These are phyloP conservation scores for Drosophila anomelani DNA, from an alignment of 2,888 invertebrate genomes.

Conservation along the genomic window DNA sequence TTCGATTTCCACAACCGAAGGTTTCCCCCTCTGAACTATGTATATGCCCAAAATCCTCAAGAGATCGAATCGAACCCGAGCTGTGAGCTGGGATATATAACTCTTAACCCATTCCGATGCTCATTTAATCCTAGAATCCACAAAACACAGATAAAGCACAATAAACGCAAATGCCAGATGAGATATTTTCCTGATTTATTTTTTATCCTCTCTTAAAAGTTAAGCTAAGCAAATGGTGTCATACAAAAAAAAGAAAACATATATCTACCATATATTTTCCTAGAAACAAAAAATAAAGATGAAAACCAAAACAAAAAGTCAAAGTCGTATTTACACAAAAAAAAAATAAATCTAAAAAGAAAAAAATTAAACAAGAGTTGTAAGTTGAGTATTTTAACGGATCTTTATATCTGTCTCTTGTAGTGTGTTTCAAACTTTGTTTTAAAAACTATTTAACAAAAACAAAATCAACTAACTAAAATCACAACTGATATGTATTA, in stretches of 20 bases:
- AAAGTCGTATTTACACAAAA: constrained; percentile 48
- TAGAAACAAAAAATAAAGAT: constrained; percentile 17
- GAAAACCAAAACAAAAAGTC: constrained; percentile 15
- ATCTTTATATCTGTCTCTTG: constrained; percentile 44
- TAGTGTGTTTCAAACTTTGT: constrained; percentile 44
- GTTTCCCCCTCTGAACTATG: constrained; percentile 31
- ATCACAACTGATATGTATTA: constrained; percentile 47
- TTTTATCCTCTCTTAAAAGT: constrained; percentile 26
- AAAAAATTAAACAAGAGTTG: constrained; percentile 33
- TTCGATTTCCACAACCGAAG: constrained; percentile 19
- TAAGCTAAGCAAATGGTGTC: constrained; percentile 37
- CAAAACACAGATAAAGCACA: constrained; percentile 35
- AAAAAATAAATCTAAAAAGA: neutral
- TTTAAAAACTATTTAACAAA: constrained; percentile 28
- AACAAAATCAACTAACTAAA: constrained; percentile 33
- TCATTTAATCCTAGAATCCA: constrained; percentile 1
- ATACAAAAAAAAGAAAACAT: constrained; percentile 21
- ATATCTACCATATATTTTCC: constrained; percentile 49
- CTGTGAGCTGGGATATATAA: constrained; percentile 20
- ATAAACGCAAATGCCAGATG: constrained; percentile 33
- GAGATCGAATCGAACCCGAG: constrained; percentile 13
- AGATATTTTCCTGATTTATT: constrained; percentile 44
- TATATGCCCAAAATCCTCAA: constrained; percentile 22
- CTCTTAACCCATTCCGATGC: constrained; percentile 4
- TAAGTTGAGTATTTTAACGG: constrained; percentile 43